Base-by-base conservation (phyloP, 2,888 invertebrate species). In the Abrostola tripartita region DNA sequence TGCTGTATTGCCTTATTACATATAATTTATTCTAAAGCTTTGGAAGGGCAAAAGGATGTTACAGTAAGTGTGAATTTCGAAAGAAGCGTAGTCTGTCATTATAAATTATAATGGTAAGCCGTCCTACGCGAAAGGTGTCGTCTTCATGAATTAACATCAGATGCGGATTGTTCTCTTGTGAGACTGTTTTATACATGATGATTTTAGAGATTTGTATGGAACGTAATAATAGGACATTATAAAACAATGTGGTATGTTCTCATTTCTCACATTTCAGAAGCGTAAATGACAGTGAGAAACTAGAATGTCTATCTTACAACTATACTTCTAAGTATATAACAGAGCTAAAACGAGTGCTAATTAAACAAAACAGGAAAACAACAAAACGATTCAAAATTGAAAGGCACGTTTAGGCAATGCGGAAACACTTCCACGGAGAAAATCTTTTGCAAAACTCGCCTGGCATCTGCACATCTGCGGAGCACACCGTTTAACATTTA, bases 1-100 rank as follows among this genome's bases (percentile, higher is more conserved):
- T 78, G 74, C 71, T 41, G 12, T 50, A 55, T 56, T 72, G 41
- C 66, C 71, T 78, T 78, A 79, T 83, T 75, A 72, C 77, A 74
- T 74, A 63, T 78, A 82, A 83, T 81, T 81, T 84, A 86, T 85
- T 84, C 82, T 65, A 72, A 65, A 70, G 62, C 55, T 76, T 68
- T 63, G 63, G 70, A 66, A 76, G 81, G 76, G 81, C 78, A 71
- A 78, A 85, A 82, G 79, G 79, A 79, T 78, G 70, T 76, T 41
- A 55, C 60, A 52, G 72, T 38, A 70, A 70, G 76, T 75, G 68
- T 79, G 59, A 67, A 74, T 82, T 82, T 80, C 74, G 74, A 83
- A 84, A 83, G 79, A 77, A 82, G 71, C 68, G 61, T 75, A 74
- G 71, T 74, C 76, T 85, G 80, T 83, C 82, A 81, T 85, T 85